Evolutionary conservation across 2,797 vertebrate genomes (phyloP).

Genomic region (Danio tinwini): DNA sequence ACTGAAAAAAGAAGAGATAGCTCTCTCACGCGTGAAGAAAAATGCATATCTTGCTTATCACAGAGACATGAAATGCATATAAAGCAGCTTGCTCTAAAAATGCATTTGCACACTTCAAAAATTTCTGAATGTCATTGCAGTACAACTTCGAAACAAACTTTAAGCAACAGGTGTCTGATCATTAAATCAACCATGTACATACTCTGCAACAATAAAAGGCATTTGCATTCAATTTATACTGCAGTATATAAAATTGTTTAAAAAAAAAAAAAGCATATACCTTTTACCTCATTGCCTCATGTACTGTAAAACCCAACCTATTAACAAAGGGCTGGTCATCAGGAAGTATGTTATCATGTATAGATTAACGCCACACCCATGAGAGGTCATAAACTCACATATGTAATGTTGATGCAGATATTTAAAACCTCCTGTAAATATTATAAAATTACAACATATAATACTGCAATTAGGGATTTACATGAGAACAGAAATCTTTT

Average conservation of each 20-base stretch:
- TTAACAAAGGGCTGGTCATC: constrained; percentile 43
- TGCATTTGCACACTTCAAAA: not conserved
- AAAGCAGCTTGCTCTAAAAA: not conserved
- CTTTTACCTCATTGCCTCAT: constrained; percentile 16
- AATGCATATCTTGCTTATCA: constrained; percentile 4
- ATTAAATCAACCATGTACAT: not conserved
- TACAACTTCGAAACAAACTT: not conserved
- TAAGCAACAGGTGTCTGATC: not conserved
- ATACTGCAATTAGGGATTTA: not conserved
- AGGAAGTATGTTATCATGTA: constrained; percentile 63
- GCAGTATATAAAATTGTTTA: too few species aligned
- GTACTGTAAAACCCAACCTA: constrained; percentile 43
- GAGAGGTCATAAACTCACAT: constrained; percentile 50
- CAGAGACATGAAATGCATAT: not conserved
- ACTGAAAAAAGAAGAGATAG: constrained; percentile 24
- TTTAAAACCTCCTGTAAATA: constrained; percentile 15
- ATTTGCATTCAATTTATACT: not conserved
- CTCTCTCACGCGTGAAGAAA: constrained; percentile 3
- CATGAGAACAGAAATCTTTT: not conserved
- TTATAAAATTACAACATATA: constrained; percentile 31
- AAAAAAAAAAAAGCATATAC: too few species aligned
- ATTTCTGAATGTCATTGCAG: not conserved
- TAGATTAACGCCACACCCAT: constrained; percentile 62
- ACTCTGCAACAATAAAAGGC: not conserved
- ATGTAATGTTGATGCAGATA: constrained; percentile 28